Evolutionary conservation across 2,797 vertebrate species (phyloP).

Genomic region (Leucoraja ocellata): DNA sequence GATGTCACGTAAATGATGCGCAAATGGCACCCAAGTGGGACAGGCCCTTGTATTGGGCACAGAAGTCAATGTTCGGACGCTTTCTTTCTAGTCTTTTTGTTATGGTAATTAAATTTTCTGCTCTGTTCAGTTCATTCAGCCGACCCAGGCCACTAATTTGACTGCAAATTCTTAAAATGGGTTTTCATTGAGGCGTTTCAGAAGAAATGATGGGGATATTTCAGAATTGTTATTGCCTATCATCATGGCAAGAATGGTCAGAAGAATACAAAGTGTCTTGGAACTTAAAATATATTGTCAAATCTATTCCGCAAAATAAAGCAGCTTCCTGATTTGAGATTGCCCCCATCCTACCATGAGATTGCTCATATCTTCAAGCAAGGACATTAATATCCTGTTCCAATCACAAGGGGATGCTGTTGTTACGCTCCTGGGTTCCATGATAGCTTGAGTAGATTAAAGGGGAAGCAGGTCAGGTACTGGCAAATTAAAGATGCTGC

Average conservation of each 20-base stretch:
- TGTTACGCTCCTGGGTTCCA: not conserved
- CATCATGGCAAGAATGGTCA: not conserved
- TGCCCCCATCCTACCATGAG: not conserved
- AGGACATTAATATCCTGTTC: not conserved
- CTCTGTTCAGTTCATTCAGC: not conserved
- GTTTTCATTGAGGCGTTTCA: not conserved
- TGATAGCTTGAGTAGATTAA: not conserved
- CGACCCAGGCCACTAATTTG: not conserved
- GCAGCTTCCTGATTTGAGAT: not conserved
- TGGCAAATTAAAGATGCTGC: not conserved
- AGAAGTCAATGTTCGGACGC: not conserved
- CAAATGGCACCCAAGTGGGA: too few species aligned
- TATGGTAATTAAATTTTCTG: not conserved
- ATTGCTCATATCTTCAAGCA: not conserved
- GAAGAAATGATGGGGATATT: not conserved
- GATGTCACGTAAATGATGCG: too few species aligned
- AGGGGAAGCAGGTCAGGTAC: not conserved
- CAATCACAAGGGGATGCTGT: conserved; percentile 24
- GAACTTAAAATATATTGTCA: not conserved
- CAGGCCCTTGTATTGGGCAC: not conserved
- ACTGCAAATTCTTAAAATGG: not conserved
- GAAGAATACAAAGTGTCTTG: not conserved
- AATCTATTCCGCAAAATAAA: not conserved
- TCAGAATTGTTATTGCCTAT: not conserved
- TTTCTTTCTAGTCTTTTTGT: not conserved